Percentiles rank a stretch among this genome's conserved stretches.
Evolutionary conservation across 2,888 invertebrate species (phyloP).

Genomic region (Onchidella celtica): DNA sequence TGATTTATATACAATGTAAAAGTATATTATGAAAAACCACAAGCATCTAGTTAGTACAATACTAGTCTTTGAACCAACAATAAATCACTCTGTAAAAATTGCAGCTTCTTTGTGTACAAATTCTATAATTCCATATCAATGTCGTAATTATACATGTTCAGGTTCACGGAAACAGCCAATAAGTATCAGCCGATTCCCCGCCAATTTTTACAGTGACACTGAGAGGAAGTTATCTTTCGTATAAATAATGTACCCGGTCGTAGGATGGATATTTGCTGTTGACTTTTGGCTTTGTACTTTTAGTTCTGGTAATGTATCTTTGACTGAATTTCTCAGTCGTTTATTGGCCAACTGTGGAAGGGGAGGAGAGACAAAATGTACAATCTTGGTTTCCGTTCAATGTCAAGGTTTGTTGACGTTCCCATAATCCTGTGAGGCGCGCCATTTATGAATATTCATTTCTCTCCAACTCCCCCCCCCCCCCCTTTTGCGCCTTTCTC

Average conservation of each 20-base stretch:
- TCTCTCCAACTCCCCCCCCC: too few relatives aligned
- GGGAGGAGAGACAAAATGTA: background rate
- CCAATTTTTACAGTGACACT: too few relatives aligned
- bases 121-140: background rate
- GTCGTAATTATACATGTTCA: conserved; percentile 56
- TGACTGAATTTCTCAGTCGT: too few relatives aligned
- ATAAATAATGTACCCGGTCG: too few relatives aligned
- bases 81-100: background rate
- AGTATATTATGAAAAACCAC: background rate
- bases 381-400: background rate
- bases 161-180: conserved; percentile 58
- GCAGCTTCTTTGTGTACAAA: background rate
- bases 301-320: too few relatives aligned
- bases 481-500: too few relatives aligned
- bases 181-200: conserved; percentile 56
- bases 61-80: too few relatives aligned
- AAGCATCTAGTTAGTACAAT: conserved; percentile 22
- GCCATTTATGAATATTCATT: conserved; percentile 13
- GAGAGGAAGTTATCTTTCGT: too few relatives aligned
- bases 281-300: too few relatives aligned
- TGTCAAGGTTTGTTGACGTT: conserved; percentile 14
- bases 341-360: too few relatives aligned
- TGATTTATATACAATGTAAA: background rate
- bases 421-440: conserved; percentile 4
- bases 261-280: too few relatives aligned